Conservation (phyloP, 2,797 vertebrate genomes). For the Chromobotia macracanthus region DNA sequence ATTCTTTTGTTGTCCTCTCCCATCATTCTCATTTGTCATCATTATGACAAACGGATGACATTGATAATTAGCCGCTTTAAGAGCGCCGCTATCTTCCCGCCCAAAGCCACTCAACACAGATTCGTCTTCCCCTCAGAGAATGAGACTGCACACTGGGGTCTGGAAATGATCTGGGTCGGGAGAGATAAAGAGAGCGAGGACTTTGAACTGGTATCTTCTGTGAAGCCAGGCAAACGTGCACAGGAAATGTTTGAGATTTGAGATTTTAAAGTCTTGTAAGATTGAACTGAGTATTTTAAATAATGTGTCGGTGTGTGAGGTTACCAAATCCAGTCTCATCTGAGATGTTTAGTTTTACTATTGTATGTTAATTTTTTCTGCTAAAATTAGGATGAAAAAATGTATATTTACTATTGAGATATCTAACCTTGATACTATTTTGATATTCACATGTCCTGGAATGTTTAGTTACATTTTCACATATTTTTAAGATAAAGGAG, state of each 20-base stretch:
- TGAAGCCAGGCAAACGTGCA: slow-evolving; percentile 42
- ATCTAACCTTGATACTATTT: no score
- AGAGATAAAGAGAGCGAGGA: slow-evolving; percentile 53
- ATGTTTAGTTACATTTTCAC: no score
- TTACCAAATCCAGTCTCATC: not conserved
- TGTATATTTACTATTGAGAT: no score
- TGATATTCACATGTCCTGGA: no score
- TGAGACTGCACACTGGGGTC: slow-evolving; percentile 53
- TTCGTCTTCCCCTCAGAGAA: slow-evolving; percentile 52
- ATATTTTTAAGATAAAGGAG: no score
- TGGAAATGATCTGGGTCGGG: slow-evolving; percentile 61
- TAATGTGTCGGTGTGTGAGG: not conserved
- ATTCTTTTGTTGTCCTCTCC: slow-evolving; percentile 44
- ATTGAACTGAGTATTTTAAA: slow-evolving; percentile 47
- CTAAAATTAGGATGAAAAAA: no score
- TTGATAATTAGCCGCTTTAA: slow-evolving; percentile 55
- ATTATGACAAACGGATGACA: slow-evolving; percentile 56
- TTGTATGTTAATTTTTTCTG: no score
- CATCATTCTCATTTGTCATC: slow-evolving; percentile 59
- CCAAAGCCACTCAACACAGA: slow-evolving; percentile 33
- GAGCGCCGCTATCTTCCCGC: slow-evolving; percentile 53
- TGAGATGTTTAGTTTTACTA: not conserved
- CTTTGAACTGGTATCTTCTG: slow-evolving; percentile 62
- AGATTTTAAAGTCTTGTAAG: slow-evolving; percentile 57
- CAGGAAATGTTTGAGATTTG: slow-evolving; percentile 58